phyloP scores from a whole-genome alignment of 92 coral and sea anemone species.

The Palythoa caribaeorum region DNA sequence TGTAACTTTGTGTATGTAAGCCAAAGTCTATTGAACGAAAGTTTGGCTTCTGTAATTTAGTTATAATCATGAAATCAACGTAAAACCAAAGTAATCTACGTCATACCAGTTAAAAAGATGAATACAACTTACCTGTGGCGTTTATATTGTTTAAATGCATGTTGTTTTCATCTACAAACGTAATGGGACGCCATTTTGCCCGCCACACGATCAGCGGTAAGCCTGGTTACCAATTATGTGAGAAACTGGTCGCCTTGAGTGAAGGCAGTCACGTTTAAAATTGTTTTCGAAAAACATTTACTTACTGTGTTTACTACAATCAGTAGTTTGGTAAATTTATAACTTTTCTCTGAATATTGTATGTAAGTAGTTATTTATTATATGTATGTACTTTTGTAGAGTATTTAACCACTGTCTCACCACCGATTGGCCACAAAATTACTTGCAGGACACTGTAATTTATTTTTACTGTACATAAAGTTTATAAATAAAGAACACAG shows the following conservation, averaged over 20 bases:
- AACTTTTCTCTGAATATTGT: too few species aligned
- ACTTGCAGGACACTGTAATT: background rate
- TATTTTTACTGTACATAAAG: too few species aligned
- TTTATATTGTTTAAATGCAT: background rate
- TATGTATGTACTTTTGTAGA: too few species aligned
- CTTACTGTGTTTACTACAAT: background rate
- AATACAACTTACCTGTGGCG: background rate
- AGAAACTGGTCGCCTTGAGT: background rate
- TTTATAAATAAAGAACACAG: too few species aligned
- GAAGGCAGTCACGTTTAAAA: too few species aligned
- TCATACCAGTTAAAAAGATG: background rate
- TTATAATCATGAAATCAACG: background rate
- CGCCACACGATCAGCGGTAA: too few species aligned
- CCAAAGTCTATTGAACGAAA: background rate
- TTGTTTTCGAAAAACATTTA: background rate
- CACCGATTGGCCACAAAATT: background rate
- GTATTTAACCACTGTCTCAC: background rate
- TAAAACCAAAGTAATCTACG: constrained; percentile 6
- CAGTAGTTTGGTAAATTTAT: too few species aligned
- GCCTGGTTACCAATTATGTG: background rate
- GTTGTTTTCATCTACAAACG: background rate
- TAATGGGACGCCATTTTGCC: background rate
- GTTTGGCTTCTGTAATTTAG: too few species aligned
- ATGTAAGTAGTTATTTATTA: background rate
- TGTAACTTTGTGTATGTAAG: background rate